Percentiles rank a stretch among this genome's conserved stretches.
Evolutionary conservation across 2,797 vertebrate genomes (phyloP).

Genomic region (Acridotheres tristis): DNA sequence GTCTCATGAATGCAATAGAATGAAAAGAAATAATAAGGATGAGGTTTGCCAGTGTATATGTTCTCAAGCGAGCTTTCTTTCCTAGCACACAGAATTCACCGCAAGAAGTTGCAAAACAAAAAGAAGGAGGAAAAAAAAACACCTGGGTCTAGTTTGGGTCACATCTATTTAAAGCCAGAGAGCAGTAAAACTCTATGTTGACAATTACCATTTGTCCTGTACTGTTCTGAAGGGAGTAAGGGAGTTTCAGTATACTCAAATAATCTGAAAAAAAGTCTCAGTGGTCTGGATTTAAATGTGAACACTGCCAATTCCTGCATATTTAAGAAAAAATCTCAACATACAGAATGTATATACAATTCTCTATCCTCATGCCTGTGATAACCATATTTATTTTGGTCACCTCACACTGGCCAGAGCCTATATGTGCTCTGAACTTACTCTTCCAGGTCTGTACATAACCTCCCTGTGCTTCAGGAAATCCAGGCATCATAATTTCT

Average conservation of each 20-base stretch:
- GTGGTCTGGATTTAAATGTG: neutral
- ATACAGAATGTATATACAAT: neutral
- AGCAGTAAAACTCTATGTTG: neutral
- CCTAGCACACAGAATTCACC: neutral
- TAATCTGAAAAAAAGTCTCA: neutral
- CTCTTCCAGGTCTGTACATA: neutral
- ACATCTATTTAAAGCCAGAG: constrained; percentile 38
- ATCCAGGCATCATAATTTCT: neutral
- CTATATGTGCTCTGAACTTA: neutral
- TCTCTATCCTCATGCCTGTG: neutral
- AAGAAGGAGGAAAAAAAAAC: neutral
- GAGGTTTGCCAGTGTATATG: neutral
- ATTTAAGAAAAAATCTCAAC: neutral
- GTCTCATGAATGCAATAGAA: constrained; percentile 23
- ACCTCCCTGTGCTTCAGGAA: neutral
- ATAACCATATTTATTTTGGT: neutral
- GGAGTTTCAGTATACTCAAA: neutral
- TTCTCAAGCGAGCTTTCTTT: constrained; percentile 37
- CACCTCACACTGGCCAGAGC: neutral
- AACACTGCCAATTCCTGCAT: neutral
- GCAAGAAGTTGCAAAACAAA: constrained; percentile 46
- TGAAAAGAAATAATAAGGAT: constrained; percentile 21
- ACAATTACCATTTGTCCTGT: constrained; percentile 34
- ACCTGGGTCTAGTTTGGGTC: neutral
- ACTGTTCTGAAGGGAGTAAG: neutral